Conservation (phyloP, 1,140 invertebrate genomes). For the Drosophila gunungcola region DNA sequence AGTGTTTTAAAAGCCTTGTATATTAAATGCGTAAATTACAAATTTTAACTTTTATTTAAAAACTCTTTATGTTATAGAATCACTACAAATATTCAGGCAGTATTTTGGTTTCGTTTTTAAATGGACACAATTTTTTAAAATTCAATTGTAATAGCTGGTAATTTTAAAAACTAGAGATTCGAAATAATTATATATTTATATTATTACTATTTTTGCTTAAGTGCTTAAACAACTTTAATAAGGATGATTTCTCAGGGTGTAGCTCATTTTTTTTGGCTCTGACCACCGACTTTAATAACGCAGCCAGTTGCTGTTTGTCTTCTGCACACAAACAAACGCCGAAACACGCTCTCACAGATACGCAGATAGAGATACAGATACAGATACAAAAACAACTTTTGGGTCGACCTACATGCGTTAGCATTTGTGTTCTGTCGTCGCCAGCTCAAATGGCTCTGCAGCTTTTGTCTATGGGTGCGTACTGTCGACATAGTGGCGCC, state of each 20-base stretch:
- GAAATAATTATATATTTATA: no score
- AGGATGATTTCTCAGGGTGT: background rate
- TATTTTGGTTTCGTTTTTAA: no score
- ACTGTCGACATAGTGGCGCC: conserved; percentile 64
- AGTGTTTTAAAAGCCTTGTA: no score
- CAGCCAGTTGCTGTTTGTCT: conserved; percentile 51
- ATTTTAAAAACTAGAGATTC: no score
- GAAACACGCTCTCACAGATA: conserved; percentile 26
- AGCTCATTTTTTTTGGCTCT: conserved; percentile 23
- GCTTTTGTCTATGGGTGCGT: conserved; percentile 73
- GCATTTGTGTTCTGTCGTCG: conserved; percentile 53
- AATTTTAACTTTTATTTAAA: no score
- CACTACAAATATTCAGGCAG: no score
- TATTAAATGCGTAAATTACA: no score
- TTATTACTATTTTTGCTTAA: no score
- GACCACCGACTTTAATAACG: conserved; percentile 46
- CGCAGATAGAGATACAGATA: conserved; percentile 6
- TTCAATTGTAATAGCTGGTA: no score
- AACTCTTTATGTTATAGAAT: no score
- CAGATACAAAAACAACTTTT: conserved; percentile 12
- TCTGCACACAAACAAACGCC: conserved; percentile 24
- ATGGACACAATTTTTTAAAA: no score
- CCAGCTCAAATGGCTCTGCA: conserved; percentile 40
- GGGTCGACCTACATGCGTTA: conserved; percentile 55
- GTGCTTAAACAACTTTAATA: background rate